These are phyloP conservation scores for Seriola quinqueradiata DNA, from an alignment of 2,113 vertebrate species.

Conservation along the genomic window DNA sequence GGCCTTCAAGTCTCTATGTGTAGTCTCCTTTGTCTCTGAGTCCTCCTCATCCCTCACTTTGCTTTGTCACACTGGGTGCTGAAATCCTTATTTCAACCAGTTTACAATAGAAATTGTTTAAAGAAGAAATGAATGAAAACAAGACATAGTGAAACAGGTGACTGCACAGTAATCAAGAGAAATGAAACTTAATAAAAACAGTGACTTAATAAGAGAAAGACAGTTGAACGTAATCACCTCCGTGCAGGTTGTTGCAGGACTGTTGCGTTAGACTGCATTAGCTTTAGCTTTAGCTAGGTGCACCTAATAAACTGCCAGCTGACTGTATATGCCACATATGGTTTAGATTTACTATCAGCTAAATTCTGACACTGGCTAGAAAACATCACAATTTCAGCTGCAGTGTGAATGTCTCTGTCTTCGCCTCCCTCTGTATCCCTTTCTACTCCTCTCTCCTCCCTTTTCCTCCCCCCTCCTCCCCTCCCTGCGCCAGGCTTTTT, in stretches of 20 bases:
- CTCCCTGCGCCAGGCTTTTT: slow-evolving; percentile 69
- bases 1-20: slow-evolving; percentile 66
- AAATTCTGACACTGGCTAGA: not conserved
- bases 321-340: not conserved
- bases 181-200: too few species aligned
- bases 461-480: slow-evolving; percentile 75
- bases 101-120: not conserved
- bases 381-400: slow-evolving; percentile 7
- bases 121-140: not conserved
- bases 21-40: slow-evolving; percentile 47
- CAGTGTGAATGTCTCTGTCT: slow-evolving; percentile 14
- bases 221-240: not conserved
- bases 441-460: slow-evolving; percentile 17
- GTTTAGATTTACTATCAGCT: too few species aligned
- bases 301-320: not conserved
- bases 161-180: too few species aligned
- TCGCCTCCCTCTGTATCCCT: slow-evolving; percentile 26
- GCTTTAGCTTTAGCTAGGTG: not conserved
- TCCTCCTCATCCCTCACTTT: slow-evolving; percentile 71
- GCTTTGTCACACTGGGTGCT: not conserved
- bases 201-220: too few species aligned
- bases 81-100: not conserved
- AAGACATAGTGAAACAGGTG: too few species aligned
- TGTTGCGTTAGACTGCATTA: not conserved
- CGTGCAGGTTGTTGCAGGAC: not conserved